Conservation (phyloP, 2,113 vertebrate species). For the Hippocampus guttulatus region DNA sequence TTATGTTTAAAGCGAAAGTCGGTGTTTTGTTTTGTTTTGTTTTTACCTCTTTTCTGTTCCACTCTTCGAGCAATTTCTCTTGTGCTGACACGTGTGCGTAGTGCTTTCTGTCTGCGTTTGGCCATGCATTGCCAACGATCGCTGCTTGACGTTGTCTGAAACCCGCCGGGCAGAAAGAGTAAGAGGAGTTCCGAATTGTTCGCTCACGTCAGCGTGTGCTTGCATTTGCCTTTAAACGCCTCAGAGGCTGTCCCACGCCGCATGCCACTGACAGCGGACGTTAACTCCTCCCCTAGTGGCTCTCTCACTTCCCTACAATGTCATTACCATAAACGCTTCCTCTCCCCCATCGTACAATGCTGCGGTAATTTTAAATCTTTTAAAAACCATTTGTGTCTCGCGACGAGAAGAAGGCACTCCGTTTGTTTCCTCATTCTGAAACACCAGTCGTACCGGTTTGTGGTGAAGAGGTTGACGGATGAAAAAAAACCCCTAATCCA, state of each 20-base stretch:
- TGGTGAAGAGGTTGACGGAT: neutral
- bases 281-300: slow-evolving; percentile 58
- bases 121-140: slow-evolving; percentile 19
- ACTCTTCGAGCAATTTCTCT: slow-evolving; percentile 55
- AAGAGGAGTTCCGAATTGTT: slow-evolving; percentile 10
- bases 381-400: neutral
- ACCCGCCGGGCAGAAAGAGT: slow-evolving; percentile 9
- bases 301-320: neutral
- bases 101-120: neutral
- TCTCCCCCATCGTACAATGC: slow-evolving; percentile 5
- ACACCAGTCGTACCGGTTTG: slow-evolving; percentile 53
- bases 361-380: neutral
- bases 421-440: slow-evolving; percentile 48
- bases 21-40: too few species aligned
- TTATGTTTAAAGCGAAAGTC: neutral
- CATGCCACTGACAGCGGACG: slow-evolving; percentile 51
- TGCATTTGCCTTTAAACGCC: slow-evolving; percentile 6
- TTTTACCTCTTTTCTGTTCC: slow-evolving; percentile 65
- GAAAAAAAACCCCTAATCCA: neutral
- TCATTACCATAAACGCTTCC: neutral
- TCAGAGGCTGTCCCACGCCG: slow-evolving; percentile 29
- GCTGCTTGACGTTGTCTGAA: slow-evolving; percentile 10
- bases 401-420: neutral
- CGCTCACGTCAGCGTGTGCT: slow-evolving; percentile 10
- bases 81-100: slow-evolving; percentile 14